phyloP scores from a whole-genome alignment of 2,113 vertebrate genomes.

The Bambusicola thoracicus region DNA sequence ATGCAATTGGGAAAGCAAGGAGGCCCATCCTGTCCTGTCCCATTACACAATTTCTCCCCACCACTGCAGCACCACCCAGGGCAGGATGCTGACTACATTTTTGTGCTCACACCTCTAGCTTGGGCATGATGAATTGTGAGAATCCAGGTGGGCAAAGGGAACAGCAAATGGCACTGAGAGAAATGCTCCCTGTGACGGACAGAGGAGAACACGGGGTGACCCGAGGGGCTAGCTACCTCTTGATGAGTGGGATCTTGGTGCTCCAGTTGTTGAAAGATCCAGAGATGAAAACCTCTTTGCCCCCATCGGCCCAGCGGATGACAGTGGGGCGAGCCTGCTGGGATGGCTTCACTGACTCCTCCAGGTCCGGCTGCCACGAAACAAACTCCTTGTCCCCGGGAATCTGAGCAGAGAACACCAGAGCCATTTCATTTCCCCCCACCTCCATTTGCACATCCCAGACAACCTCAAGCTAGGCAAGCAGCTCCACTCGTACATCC shows the following conservation, averaged over 20 bases:
- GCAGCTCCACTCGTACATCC: neutral
- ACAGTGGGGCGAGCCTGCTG: constrained; percentile 94
- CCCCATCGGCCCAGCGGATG: constrained; percentile 95
- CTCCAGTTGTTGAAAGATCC: constrained; percentile 98
- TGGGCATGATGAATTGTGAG: neutral
- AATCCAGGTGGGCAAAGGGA: neutral
- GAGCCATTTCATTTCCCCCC: neutral
- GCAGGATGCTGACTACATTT: neutral
- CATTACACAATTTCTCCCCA: neutral
- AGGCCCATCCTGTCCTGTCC: neutral
- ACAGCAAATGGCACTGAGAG: neutral
- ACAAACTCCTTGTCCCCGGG: constrained; percentile 90
- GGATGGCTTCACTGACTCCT: constrained; percentile 86
- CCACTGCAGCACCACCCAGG: neutral
- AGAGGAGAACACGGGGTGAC: neutral
- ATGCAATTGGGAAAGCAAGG: neutral
- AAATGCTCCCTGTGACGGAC: neutral
- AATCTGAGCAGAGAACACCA: constrained; percentile 76
- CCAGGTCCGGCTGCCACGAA: constrained; percentile 86
- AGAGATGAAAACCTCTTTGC: constrained; percentile 94
- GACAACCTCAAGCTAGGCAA: neutral
- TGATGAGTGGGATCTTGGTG: constrained; percentile 95
- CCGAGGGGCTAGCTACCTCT: constrained; percentile 81
- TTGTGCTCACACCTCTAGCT: neutral
- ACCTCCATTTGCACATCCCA: neutral